Percentiles rank a stretch among this genome's conserved stretches.
Evolutionary conservation across 1,140 invertebrate genomes (phyloP).

Genomic region (Tetragonula clypearis): DNA sequence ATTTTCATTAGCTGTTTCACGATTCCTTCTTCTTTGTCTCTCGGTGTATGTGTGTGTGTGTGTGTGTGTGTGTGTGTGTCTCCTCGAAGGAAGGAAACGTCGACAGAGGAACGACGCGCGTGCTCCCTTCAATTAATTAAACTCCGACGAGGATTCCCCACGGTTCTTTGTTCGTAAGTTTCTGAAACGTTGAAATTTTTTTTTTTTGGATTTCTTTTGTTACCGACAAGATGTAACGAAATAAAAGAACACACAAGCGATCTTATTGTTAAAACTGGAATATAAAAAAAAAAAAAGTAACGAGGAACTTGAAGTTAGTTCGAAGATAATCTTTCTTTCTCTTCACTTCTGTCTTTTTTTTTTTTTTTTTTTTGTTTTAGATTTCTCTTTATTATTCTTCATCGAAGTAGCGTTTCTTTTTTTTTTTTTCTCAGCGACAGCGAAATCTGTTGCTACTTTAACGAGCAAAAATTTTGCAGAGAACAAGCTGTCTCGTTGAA

Average conservation of each 20-base stretch:
- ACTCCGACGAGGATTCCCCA: not conserved
- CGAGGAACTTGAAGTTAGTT: not conserved
- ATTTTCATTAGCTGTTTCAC: conserved; percentile 40
- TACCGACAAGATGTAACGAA: not conserved
- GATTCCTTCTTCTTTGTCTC: not conserved
- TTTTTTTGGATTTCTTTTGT: no score
- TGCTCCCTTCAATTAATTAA: conserved; percentile 42
- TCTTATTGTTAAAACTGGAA: not conserved
- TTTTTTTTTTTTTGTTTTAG: no score
- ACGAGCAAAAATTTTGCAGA: not conserved
- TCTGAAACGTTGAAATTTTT: not conserved
- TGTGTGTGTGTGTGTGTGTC: no score
- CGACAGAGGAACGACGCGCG: not conserved
- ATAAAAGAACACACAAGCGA: not conserved
- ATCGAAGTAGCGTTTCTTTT: no score
- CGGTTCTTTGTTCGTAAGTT: not conserved
- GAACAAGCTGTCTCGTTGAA: not conserved
- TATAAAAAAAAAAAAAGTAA: no score
- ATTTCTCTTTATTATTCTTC: no score
- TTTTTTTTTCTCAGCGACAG: no score
- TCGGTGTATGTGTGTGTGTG: not conserved
- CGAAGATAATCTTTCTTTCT: no score
- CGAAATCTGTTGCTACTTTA: no score
- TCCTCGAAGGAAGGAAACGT: no score
- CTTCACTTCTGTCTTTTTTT: no score